Conservation (phyloP, 2,797 vertebrate genomes). For the Gymnoscopelus microlampas region DNA sequence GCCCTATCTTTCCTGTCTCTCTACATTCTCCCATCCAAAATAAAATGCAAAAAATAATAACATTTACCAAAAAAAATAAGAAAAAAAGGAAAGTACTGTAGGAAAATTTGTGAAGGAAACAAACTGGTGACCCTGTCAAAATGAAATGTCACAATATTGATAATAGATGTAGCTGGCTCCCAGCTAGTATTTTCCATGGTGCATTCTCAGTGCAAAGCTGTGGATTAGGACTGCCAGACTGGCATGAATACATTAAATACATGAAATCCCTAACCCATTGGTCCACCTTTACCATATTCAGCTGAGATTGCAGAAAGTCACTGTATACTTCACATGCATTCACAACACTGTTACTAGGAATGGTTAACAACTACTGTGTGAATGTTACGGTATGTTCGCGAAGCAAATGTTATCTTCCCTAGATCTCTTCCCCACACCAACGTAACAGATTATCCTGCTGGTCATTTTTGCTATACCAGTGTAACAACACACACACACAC, state of each 20-base stretch:
- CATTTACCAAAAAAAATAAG: neutral
- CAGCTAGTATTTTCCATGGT: constrained; percentile 47
- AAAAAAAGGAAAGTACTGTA: no score
- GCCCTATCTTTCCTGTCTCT: no score
- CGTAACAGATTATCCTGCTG: no score
- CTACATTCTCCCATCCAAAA: no score
- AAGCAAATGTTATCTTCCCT: neutral
- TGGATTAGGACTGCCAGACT: constrained; percentile 10
- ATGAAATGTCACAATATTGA: constrained; percentile 50
- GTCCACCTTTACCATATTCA: no score
- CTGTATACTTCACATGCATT: neutral
- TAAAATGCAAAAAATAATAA: no score
- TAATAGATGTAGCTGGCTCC: constrained; percentile 31
- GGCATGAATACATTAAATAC: no score
- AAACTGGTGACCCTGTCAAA: constrained; percentile 48
- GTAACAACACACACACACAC: neutral
- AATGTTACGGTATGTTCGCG: neutral
- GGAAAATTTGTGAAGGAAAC: constrained; percentile 39
- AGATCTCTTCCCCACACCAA: no score
- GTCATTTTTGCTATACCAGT: no score
- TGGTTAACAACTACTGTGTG: neutral
- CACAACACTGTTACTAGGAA: neutral
- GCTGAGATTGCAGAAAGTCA: no score
- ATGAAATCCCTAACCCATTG: no score
- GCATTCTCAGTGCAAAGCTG: constrained; percentile 22